phyloP scores from a whole-genome alignment of 2,888 invertebrate genomes.

The Brachyopa scutellaris region DNA sequence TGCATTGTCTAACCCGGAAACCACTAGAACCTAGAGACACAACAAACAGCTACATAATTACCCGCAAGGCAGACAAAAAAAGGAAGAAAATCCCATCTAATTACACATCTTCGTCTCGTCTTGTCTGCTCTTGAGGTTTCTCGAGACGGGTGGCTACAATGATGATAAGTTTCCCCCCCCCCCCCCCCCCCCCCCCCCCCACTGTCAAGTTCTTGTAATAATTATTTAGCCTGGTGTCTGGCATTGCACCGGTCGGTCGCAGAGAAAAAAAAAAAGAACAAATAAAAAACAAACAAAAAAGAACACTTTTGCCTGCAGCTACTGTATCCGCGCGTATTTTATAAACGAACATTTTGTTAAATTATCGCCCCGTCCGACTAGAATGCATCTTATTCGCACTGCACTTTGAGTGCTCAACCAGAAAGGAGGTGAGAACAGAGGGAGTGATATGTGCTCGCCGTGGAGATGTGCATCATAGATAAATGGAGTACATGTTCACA shows the following conservation, averaged over 20 bases:
- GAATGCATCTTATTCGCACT: slow-evolving; percentile 39
- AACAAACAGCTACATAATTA: slow-evolving; percentile 13
- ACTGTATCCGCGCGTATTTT: slow-evolving; percentile 4
- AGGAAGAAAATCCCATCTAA: not conserved
- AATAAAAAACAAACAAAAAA: not conserved
- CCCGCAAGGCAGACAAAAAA: not conserved
- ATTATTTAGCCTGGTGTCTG: slow-evolving; percentile 35
- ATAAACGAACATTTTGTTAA: slow-evolving; percentile 44
- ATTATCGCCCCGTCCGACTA: slow-evolving; percentile 42
- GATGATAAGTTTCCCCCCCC: too few species aligned
- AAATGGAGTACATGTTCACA: slow-evolving; percentile 53
- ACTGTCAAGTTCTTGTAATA: slow-evolving; percentile 57
- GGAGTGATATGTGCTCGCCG: slow-evolving; percentile 10
- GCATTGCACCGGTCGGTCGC: slow-evolving; percentile 6
- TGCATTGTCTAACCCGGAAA: slow-evolving; percentile 16
- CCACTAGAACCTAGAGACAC: slow-evolving; percentile 6
- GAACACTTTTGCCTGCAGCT: not conserved
- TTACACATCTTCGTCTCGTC: slow-evolving; percentile 10
- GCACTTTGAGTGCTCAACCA: slow-evolving; percentile 24
- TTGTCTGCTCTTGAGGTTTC: slow-evolving; percentile 18
- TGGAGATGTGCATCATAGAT: slow-evolving; percentile 51
- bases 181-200: too few species aligned
- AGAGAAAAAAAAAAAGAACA: slow-evolving; percentile 6
- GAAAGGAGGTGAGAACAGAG: slow-evolving; percentile 51
- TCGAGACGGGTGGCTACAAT: not conserved